Conservation (phyloP, 1,140 invertebrate species). For the Rhyacophila brunnea region DNA sequence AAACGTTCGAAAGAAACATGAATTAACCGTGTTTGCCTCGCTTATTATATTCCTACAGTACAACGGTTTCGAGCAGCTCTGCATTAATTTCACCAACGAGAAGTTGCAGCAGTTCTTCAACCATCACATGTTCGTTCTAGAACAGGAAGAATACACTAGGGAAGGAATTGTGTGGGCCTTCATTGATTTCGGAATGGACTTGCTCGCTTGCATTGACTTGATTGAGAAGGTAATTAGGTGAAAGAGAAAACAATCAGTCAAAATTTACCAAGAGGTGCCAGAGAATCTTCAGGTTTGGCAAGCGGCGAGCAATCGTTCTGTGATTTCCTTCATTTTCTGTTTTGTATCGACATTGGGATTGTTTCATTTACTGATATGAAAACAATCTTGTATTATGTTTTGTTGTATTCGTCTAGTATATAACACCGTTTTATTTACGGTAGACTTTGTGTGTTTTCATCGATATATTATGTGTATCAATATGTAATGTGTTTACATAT, state of each 20-base stretch:
- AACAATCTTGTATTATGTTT: neutral
- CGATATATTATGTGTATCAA: neutral
- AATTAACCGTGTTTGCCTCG: too few species aligned
- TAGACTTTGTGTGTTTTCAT: neutral
- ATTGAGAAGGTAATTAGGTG: constrained; percentile 86
- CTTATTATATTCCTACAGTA: too few species aligned
- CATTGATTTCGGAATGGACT: constrained; percentile 98
- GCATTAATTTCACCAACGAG: constrained; percentile 99
- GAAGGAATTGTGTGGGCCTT: constrained; percentile 95
- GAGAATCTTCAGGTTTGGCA: neutral
- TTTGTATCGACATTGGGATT: neutral
- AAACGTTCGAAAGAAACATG: too few species aligned
- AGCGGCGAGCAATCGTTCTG: neutral
- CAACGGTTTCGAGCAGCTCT: constrained; percentile 98
- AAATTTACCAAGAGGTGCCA: neutral
- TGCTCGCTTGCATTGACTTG: constrained; percentile 93
- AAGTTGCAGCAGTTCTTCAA: constrained; percentile 98
- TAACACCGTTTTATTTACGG: too few species aligned
- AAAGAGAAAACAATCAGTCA: neutral
- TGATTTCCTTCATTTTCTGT: constrained; percentile 7
- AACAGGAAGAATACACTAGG: constrained; percentile 96
- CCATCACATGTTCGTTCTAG: constrained; percentile 97
- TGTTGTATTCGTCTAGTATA: too few species aligned
- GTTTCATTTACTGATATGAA: neutral
- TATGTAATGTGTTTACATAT: constrained; percentile 14